A percentile compares a stretch with the other conserved stretches of the same genome.
phyloP scores from a whole-genome alignment of 1,140 invertebrate genomes.

The Eumaeus atala region DNA sequence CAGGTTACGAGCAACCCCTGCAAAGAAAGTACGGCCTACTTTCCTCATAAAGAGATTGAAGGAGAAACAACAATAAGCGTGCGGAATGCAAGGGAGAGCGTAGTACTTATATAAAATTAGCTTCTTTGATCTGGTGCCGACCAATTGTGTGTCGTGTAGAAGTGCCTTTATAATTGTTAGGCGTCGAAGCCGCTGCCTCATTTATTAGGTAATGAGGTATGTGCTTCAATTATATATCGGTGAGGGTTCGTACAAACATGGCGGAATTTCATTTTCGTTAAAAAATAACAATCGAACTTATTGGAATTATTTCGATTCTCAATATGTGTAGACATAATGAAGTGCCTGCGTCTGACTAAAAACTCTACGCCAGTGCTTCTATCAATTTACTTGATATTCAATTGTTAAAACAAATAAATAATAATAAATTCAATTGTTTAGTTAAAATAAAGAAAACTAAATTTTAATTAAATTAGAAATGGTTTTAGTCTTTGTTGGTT shows the following conservation, averaged over 20 bases:
- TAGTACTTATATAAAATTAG: constrained; percentile 70
- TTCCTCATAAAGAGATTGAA: constrained; percentile 57
- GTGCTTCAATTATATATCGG: constrained; percentile 3
- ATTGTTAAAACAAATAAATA: too few species aligned
- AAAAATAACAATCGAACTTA: too few species aligned
- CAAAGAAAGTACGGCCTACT: constrained; percentile 57
- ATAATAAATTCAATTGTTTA: too few species aligned
- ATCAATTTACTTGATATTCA: too few species aligned
- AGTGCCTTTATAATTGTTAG: constrained; percentile 62
- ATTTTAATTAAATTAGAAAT: too few species aligned
- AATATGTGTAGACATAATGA: too few species aligned
- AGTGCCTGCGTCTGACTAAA: too few species aligned
- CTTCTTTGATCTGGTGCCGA: constrained; percentile 69
- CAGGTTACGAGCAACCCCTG: constrained; percentile 59
- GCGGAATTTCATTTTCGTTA: neutral
- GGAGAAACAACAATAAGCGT: constrained; percentile 60
- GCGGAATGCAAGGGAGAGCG: constrained; percentile 58
- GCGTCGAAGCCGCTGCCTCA: constrained; percentile 42
- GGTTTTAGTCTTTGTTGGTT: too few species aligned
- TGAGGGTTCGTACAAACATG: constrained; percentile 6
- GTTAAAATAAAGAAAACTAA: too few species aligned
- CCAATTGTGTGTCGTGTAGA: constrained; percentile 48
- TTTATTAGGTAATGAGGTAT: constrained; percentile 44
- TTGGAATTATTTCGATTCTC: too few species aligned
- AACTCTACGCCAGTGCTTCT: too few species aligned